Base-by-base conservation (phyloP, 1,140 invertebrate species). In the Drosophila miranda region DNA sequence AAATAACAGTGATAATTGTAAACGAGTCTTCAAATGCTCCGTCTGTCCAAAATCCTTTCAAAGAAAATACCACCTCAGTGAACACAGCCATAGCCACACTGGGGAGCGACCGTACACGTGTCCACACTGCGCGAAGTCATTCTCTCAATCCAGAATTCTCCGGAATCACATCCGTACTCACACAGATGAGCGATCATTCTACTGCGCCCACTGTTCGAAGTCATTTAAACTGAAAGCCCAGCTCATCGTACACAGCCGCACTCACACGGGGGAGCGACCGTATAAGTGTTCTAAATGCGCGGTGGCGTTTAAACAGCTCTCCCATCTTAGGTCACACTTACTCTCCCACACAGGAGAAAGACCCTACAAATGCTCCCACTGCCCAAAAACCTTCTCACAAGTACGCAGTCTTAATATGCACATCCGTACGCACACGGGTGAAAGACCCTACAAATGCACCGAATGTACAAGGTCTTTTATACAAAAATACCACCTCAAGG, bases 131-230 rank as follows among this genome's bases (percentile, higher is more conserved):
- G 7, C 38, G 11, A 16, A 26, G 41, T 19, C 38, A 2, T 54
- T 54, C 26, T 7, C 21, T 2, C n/a, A 54, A 6, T 14, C 11
- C 9, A 6, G 6, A 7, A 43, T 9, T 2, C 52, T 42, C 0
- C 23, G 6, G 7, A 9, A 13, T 13, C 52, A 54, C 21, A 3
- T 43, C 1, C n/a, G 38, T 9, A 41, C 16, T 0, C 38, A 54
- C 41, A 43, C 41, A 3, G 21, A 13, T 2, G 52, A 54, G 9
- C 38, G 38, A 9, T 21, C 52, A 0, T 43, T 26, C 11, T 9
- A 54, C 21, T 54, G 52, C 52, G 9, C 21, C 3, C 7, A 54
- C 5, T 54, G 52, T 14, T 13, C 52, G 1, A 42, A 54, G 52
- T 1, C 52, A n/a, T 54, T 54, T 26, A 11, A 7, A 7, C 7